Evolutionary conservation across 2,113 vertebrate species (phyloP).

Genomic region (Pavo muticus): DNA sequence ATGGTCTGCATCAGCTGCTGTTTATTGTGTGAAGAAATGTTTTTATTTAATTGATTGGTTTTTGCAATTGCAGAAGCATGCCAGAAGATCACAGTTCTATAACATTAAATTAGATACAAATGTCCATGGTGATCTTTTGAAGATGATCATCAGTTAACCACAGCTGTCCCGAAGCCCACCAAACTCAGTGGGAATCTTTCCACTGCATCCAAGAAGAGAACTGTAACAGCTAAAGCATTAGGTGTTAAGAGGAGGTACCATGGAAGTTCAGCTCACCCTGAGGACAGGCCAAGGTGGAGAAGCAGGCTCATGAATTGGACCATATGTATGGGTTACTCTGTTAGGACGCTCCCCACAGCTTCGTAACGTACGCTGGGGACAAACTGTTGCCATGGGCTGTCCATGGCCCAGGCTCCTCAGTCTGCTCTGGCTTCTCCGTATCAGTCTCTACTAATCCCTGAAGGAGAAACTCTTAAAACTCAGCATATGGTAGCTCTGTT

Average conservation of each 20-base stretch:
- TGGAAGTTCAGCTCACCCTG: neutral
- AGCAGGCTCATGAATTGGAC: accelerated
- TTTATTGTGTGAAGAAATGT: neutral
- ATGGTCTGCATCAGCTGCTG: neutral
- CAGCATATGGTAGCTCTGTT: neutral
- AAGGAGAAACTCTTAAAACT: neutral
- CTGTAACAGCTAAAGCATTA: neutral
- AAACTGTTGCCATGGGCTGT: accelerated
- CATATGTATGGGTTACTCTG: accelerated
- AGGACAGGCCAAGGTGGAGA: neutral
- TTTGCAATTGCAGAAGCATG: neutral
- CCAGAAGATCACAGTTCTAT: neutral
- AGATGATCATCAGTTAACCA: neutral
- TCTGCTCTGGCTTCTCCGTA: neutral
- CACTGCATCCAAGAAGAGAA: neutral
- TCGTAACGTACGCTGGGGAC: neutral
- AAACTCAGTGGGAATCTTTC: neutral
- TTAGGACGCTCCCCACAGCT: neutral
- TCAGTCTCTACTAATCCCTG: neutral
- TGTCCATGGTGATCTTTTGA: neutral
- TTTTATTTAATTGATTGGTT: neutral
- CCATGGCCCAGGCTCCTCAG: neutral
- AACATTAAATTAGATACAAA: neutral
- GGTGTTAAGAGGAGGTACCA: neutral
- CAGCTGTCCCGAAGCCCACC: neutral